phyloP scores from a whole-genome alignment of 2,888 invertebrate genomes.

The Electrophaes corylata region DNA sequence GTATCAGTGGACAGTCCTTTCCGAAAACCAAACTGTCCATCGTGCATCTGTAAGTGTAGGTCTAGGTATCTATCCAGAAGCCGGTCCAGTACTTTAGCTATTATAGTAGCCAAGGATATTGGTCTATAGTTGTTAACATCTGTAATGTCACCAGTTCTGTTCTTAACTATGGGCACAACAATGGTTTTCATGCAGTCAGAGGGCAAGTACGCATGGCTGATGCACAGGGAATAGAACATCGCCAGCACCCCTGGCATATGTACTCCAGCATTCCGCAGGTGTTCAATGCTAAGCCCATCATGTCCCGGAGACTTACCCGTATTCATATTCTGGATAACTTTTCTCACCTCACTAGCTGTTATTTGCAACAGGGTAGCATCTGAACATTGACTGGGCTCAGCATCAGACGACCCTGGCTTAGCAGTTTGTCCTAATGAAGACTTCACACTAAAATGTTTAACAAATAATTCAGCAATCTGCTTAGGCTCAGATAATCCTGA shows the following conservation, averaged over 20 bases:
- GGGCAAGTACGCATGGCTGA: neutral
- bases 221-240: neutral
- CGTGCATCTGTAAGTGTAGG: neutral
- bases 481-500: neutral
- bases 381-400: neutral
- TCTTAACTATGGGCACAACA: neutral
- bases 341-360: neutral
- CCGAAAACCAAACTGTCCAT: neutral
- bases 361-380: too few species aligned
- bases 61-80: neutral
- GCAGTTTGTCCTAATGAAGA: neutral
- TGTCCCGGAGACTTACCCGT: neutral
- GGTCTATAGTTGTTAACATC: neutral
- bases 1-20: neutral
- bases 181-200: neutral
- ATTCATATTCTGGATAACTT: neutral
- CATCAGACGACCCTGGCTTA: neutral
- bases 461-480: neutral
- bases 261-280: neutral
- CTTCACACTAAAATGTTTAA: neutral
- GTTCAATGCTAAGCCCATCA: neutral
- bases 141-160: neutral
- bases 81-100: neutral
- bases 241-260: neutral
- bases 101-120: neutral